These are phyloP conservation scores for Microtus ochrogaster DNA, from an alignment of 2,113 vertebrate species.

Conservation along the genomic window DNA sequence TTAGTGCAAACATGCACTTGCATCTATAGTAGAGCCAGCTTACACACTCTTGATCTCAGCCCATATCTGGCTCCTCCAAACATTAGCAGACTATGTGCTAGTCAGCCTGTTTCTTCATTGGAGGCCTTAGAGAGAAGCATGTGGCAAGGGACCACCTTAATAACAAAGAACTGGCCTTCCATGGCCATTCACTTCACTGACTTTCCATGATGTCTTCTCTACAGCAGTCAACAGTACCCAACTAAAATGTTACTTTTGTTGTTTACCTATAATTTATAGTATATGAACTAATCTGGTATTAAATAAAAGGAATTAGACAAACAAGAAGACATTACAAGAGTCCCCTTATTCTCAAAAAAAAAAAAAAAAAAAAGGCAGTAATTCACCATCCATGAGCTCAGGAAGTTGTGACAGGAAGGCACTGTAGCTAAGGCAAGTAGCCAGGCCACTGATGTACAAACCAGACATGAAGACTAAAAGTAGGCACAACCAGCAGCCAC, in stretches of 20 bases:
- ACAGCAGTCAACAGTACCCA: not conserved
- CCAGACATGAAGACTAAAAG: not conserved
- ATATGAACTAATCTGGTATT: not conserved
- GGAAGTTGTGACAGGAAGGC: not conserved
- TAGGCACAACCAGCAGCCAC: fast-evolving
- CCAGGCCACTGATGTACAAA: not conserved
- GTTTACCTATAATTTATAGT: not conserved
- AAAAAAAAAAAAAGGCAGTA: not conserved
- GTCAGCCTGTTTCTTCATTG: not conserved
- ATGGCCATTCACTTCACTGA: not conserved
- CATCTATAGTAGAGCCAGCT: not conserved
- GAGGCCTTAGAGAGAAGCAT: not conserved
- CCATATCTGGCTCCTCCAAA: not conserved
- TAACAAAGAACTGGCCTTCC: not conserved
- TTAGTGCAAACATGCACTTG: too few relatives aligned
- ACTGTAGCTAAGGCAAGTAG: too few relatives aligned
- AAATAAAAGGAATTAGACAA: not conserved
- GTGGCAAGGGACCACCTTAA: fast-evolving
- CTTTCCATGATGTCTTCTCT: not conserved
- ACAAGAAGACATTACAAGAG: not conserved
- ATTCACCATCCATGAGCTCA: not conserved
- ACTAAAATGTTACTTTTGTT: not conserved
- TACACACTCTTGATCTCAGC: too few relatives aligned
- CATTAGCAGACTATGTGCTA: fast-evolving
- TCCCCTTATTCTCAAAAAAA: not conserved